Percentiles rank a stretch among this genome's conserved stretches.
phyloP scores from a whole-genome alignment of 2,113 vertebrate genomes.

The Uropsilus gracilis region DNA sequence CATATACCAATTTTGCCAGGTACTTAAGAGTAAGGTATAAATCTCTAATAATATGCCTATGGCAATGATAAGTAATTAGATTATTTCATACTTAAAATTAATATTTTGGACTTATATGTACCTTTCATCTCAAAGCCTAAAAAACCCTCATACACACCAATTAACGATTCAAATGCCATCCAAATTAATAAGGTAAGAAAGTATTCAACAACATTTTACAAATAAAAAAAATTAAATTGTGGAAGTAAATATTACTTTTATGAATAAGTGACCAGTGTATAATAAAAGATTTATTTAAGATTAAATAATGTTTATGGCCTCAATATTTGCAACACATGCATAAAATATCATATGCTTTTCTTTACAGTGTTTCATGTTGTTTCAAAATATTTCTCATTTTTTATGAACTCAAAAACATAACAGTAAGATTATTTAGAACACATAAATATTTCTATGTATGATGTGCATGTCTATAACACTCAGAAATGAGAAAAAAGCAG shows the following conservation, averaged over 20 bases:
- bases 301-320: not conserved
- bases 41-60: constrained; percentile 52
- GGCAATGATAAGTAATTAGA: constrained; percentile 70
- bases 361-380: not conserved
- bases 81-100: constrained; percentile 69
- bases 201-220: constrained; percentile 5
- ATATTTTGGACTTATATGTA: constrained; percentile 71
- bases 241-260: constrained; percentile 8
- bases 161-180: constrained; percentile 36
- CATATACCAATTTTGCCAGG: constrained; percentile 46
- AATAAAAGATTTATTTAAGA: not conserved
- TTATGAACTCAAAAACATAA: not conserved
- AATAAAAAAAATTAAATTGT: constrained; percentile 51
- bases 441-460: too few relatives aligned
- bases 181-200: not conserved
- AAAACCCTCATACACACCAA: constrained; percentile 59
- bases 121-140: constrained; percentile 53
- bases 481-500: not conserved
- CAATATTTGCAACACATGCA: not conserved
- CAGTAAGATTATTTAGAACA: not conserved
- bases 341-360: not conserved
- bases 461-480: not conserved
- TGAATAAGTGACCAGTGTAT: not conserved
- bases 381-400: not conserved
- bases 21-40: constrained; percentile 64